Evolutionary conservation across 2,888 invertebrate genomes (phyloP), one percentile per base, ranked within the genome.

Genomic region (Dasypolia templi): DNA sequence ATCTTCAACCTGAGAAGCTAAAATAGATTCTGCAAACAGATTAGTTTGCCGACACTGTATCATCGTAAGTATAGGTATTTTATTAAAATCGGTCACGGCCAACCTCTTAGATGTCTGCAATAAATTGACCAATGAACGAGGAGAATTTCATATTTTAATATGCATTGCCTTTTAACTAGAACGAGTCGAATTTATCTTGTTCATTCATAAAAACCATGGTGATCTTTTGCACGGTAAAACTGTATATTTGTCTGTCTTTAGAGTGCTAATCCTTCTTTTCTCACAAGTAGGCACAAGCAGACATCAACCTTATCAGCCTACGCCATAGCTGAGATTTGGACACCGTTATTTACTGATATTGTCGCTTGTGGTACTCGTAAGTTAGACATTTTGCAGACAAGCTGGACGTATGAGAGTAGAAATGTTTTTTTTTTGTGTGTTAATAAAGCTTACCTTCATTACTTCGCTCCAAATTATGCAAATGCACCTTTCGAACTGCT

Each of bases 1-100:
- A 75, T 77, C 67, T 29, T 53, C 19, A 77, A 79, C 67, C 56
- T 56, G 59, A 75, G 42, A 59, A 53, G 39, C 62, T 67, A 69
- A 59, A 77, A 86, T 79, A 68, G 51, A 80, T 79, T 81, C 77
- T 63, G 81, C 88, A 83, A 86, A 86, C 76, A 81, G n/a, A 70
- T 73, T 67, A 67, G 82, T 76, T 80, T 75, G 53, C 59, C 72
- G 61, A 75, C 79, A 66, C 63, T 80, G 67, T 82, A 80, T 76
- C 69, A 72, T 68, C 62, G 68, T 71, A 75, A 83, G 66, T 75
- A 64, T 64, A 74, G 63, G 71, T 75, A 72, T 77, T 76, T 77
- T 65, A 81, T 72, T 67, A 72, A 87, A 83, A 88, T 87, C 77
- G 88, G 93, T 89, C 88, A 89, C 70, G 89, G 88, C 81, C 86